Evolutionary conservation across 2,888 invertebrate species (phyloP).

Genomic region (Hydrotaea diabolus): DNA sequence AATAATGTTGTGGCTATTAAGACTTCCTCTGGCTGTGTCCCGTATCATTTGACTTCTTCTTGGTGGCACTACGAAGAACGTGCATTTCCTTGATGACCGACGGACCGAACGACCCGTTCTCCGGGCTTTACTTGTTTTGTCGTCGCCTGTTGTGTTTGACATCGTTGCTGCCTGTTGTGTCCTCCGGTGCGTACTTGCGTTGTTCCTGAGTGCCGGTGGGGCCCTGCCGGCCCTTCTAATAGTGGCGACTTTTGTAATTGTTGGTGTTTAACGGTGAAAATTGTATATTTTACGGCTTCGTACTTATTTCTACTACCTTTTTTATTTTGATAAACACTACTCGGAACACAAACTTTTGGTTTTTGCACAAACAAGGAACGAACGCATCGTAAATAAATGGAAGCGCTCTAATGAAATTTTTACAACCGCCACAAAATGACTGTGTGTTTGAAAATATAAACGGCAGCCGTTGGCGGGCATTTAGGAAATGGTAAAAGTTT

Average conservation of each 20-base stretch:
- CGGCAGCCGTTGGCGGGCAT: not conserved
- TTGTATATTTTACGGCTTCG: conserved; percentile 22
- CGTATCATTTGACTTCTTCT: not conserved
- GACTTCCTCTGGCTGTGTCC: conserved; percentile 14
- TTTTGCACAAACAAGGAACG: not conserved
- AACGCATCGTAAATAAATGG: conserved; percentile 13
- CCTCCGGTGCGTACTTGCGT: conserved; percentile 63
- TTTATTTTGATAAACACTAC: too few species aligned
- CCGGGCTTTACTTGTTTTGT: too few species aligned
- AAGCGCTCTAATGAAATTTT: conserved; percentile 21
- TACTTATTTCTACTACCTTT: not conserved
- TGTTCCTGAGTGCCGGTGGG: conserved; percentile 43
- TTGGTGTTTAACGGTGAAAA: conserved; percentile 25
- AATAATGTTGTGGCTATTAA: conserved; percentile 18
- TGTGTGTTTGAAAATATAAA: not conserved
- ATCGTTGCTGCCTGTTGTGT: conserved; percentile 21
- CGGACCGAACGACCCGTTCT: not conserved
- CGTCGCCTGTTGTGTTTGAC: conserved; percentile 19
- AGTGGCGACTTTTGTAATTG: conserved; percentile 34
- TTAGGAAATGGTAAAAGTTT: not conserved
- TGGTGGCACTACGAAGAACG: not conserved
- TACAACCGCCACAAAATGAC: conserved; percentile 14
- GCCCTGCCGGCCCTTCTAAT: not conserved
- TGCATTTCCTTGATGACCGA: conserved; percentile 14
- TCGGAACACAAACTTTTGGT: conserved; percentile 20